Evolutionary conservation across 2,797 vertebrate species (phyloP).

Genomic region (Lagocephalus sceleratus): DNA sequence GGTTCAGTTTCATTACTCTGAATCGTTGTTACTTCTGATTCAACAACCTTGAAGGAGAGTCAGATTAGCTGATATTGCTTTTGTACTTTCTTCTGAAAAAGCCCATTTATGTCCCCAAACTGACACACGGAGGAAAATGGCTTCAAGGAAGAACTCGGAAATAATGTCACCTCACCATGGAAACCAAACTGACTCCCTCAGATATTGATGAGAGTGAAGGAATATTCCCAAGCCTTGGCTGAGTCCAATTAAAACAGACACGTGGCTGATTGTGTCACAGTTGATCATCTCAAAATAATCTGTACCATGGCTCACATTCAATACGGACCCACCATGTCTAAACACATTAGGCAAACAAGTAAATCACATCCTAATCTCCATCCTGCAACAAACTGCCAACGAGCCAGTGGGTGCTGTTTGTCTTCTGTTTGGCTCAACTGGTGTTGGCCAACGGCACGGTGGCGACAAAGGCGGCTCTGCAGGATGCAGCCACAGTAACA

Average conservation of each 20-base stretch:
- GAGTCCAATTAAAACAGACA: constrained; percentile 3
- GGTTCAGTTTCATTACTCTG: no score
- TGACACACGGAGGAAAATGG: no score
- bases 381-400: constrained; percentile 48
- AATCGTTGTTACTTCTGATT: no score
- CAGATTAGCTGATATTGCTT: no score
- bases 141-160: no score
- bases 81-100: no score
- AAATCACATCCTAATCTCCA: constrained; percentile 46
- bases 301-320: constrained; percentile 5
- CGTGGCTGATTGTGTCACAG: constrained; percentile 22
- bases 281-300: constrained; percentile 42
- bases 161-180: no score
- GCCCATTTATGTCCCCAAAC: no score
- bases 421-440: constrained; percentile 37
- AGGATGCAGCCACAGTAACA: constrained; percentile 28
- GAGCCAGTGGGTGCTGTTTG: constrained; percentile 39
- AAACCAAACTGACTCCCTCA: no score
- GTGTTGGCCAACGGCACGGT: constrained; percentile 33
- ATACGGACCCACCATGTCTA: constrained; percentile 26
- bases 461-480: constrained; percentile 46
- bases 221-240: background rate
- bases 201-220: no score
- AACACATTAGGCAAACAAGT: constrained; percentile 51
- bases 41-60: no score